Base-by-base conservation (phyloP, 53 echinoderm and acorn worm species). In the Apostichopus leukothele region DNA sequence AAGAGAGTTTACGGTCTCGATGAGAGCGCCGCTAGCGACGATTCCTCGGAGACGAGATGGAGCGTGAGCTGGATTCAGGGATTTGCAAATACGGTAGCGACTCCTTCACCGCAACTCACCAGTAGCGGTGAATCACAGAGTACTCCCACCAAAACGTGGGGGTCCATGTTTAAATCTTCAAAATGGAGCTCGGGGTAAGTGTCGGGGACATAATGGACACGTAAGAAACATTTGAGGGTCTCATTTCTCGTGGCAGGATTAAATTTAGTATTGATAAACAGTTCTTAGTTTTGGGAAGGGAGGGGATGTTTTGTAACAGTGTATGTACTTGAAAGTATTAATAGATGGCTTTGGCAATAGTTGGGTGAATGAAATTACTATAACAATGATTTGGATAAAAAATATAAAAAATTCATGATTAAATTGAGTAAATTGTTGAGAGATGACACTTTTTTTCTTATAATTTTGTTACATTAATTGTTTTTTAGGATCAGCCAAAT, bases 111-210 rank as follows among this genome's bases (percentile, higher is more conserved):
- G 16, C 51, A 77, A 14, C 51, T 50, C 9, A 77, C 51, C 51
- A 86, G 86, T 61, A 67, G 67, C 12, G 39, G 52, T 12, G 86
- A 52, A 6, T 51, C 9, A 5, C 39, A 50, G 71, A 61, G 18
- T 5, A 67, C 50, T 63, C 51, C 66, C 61, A 14, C 20, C 27
- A 81, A 81, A 21, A 81, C 81, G 11, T 81, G 81, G 81, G 81
- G 81, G 18, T 20, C 54, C 18, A 68, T 86, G 13, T 86, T 86
- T 50, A 89, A 89, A 63, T 76, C 89, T 21, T 9, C 55, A 7
- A 89, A 63, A n/a, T 89, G 89, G 89, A 79, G 89, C 26, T 78
- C 89, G 39, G 77, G 89, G 89, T 89, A 89, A 76, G 89, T 57
- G n/a, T 0, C 86, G 54, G 12, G 26, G 23, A 53, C 50, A 25